These are phyloP conservation scores for Tenthredo scrophulariae DNA, from an alignment of 2,888 invertebrate species.

Conservation along the genomic window DNA sequence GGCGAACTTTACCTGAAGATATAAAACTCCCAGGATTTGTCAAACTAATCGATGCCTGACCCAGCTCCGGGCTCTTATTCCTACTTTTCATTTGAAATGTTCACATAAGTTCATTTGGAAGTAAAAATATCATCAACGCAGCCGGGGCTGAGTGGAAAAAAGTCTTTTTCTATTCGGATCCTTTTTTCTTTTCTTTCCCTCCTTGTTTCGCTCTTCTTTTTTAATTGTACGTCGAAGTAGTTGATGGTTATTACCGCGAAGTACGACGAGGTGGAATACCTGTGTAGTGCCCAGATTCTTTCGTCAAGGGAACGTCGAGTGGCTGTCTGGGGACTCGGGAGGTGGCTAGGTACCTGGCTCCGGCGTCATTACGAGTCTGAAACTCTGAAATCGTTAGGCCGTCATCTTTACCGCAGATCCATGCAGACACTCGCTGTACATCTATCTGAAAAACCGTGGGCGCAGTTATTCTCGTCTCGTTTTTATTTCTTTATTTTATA, in stretches of 20 bases:
- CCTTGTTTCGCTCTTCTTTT: constrained; percentile 5
- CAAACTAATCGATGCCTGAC: constrained; percentile 58
- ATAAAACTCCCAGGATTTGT: constrained; percentile 63
- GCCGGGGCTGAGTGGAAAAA: background rate
- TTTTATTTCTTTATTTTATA: background rate
- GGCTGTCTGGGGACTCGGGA: constrained; percentile 49
- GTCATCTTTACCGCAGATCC: constrained; percentile 14
- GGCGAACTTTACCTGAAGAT: constrained; percentile 50
- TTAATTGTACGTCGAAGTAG: constrained; percentile 48
- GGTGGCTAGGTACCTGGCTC: constrained; percentile 36
- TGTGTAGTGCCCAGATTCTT: constrained; percentile 46
- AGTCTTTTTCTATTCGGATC: background rate
- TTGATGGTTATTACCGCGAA: constrained; percentile 49
- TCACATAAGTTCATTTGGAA: background rate
- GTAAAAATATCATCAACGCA: background rate
- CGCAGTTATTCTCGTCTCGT: background rate
- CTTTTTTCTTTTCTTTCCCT: background rate
- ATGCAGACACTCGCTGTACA: background rate
- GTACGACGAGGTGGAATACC: constrained; percentile 44
- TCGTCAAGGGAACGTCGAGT: constrained; percentile 50
- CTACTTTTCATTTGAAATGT: background rate
- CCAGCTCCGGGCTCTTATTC: background rate
- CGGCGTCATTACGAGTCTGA: constrained; percentile 50
- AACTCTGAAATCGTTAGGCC: constrained; percentile 46
- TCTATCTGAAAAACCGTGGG: background rate